Evolutionary conservation across 2,113 vertebrate genomes (phyloP).

Genomic region (Dipodomys ordii): DNA sequence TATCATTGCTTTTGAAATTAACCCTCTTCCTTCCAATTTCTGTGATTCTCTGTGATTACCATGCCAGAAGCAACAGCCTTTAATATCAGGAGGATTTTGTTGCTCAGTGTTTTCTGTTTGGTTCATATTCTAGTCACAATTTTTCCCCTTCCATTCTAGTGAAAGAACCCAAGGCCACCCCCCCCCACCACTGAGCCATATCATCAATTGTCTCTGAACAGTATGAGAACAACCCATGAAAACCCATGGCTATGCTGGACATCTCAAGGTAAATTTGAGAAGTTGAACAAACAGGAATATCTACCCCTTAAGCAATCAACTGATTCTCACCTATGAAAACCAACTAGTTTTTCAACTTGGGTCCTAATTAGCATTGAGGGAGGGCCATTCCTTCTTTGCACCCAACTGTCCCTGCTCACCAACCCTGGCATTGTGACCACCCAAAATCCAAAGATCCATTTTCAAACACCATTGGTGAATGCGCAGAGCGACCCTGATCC

Average conservation of each 20-base stretch:
- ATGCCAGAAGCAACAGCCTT: constrained; percentile 50
- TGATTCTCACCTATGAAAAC: constrained; percentile 16
- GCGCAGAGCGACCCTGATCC: not conserved
- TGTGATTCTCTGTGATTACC: constrained; percentile 4
- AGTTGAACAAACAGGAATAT: constrained; percentile 46
- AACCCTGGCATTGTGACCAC: not conserved
- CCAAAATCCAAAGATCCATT: not conserved
- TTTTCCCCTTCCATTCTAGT: too few relatives aligned
- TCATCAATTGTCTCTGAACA: not conserved
- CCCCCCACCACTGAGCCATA: too few relatives aligned
- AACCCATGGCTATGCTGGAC: not conserved
- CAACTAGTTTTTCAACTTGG: constrained; percentile 24
- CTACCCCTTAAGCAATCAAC: not conserved
- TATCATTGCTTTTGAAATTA: constrained; percentile 52
- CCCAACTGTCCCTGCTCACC: not conserved
- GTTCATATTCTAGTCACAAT: not conserved
- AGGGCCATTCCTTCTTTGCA: not conserved
- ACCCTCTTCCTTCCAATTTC: constrained; percentile 25
- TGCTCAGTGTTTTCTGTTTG: not conserved
- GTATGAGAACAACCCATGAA: accelerated
- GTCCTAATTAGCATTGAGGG: not conserved
- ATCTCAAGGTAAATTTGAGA: not conserved
- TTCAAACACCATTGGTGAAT: not conserved
- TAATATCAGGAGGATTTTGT: constrained; percentile 1
- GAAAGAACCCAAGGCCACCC: too few relatives aligned